Evolutionary conservation across 2,797 vertebrate species (phyloP).

Genomic region (Cephalopachus bancanus): DNA sequence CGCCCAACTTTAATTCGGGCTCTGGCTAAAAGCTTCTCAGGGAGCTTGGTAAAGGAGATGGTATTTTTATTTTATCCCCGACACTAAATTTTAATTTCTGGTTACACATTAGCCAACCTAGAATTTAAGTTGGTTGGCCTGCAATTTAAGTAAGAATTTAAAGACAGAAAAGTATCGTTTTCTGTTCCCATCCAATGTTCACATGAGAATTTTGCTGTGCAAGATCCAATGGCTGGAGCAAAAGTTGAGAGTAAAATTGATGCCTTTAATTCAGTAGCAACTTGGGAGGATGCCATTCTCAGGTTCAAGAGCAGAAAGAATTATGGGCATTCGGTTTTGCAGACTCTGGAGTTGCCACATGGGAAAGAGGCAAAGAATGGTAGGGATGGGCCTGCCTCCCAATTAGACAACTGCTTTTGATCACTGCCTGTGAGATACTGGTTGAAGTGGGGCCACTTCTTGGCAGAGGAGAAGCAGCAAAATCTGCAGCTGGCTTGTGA

Average conservation of each 20-base stretch:
- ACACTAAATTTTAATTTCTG: conserved; percentile 35
- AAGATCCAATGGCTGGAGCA: neutral
- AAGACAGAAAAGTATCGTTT: conserved; percentile 41
- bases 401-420: neutral
- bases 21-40: neutral
- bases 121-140: conserved; percentile 18
- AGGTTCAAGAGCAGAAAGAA: neutral
- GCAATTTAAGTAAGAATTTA: conserved; percentile 44
- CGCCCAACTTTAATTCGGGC: neutral
- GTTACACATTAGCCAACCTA: neutral
- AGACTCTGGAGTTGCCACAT: neutral
- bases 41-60: neutral
- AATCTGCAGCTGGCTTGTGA: neutral
- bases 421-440: neutral
- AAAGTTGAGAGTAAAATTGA: neutral
- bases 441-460: neutral
- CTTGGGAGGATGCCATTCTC: neutral
- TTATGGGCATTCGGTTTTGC: neutral
- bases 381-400: neutral
- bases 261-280: conserved; percentile 3
- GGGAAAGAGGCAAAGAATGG: neutral
- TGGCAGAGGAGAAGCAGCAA: neutral
- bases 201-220: conserved; percentile 16
- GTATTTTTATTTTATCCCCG: conserved; percentile 31
- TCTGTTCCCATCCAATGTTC: conserved; percentile 5